Percentiles rank a stretch among this genome's conserved stretches.
Conservation (phyloP, 2,888 invertebrate species). For the Malthinus seriepunctatus region DNA sequence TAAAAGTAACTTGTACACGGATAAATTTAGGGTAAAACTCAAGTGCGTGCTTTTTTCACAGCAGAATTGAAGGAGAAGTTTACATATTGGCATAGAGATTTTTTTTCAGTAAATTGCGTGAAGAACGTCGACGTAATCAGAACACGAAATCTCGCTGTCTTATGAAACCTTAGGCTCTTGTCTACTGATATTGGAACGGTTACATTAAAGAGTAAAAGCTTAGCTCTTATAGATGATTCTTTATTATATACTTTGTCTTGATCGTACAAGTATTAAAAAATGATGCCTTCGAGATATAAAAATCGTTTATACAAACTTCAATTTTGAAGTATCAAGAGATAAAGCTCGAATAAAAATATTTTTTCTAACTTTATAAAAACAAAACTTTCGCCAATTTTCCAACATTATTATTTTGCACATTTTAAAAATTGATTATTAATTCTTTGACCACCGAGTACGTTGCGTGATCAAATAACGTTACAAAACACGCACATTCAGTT, state of each 20-base stretch:
- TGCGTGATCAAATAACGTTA: conserved; percentile 7
- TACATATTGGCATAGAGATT: conserved; percentile 42
- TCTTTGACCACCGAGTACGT: conserved; percentile 1
- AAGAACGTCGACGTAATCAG: conserved; percentile 35
- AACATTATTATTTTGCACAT: neutral
- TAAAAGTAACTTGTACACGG: conserved; percentile 32
- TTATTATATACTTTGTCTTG: conserved; percentile 3
- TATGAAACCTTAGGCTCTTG: conserved; percentile 34
- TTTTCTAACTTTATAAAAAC: too few relatives aligned
- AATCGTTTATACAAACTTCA: neutral
- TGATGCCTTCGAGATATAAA: neutral
- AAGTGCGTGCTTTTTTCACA: conserved; percentile 35
- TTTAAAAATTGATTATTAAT: conserved; percentile 7
- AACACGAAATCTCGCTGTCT: conserved; percentile 37
- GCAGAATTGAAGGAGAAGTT: conserved; percentile 38
- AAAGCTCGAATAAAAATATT: too few relatives aligned
- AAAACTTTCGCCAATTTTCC: too few relatives aligned
- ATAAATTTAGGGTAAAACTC: conserved; percentile 34
- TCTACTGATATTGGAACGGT: conserved; percentile 28
- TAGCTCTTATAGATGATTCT: conserved; percentile 7
- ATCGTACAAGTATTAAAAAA: conserved; percentile 7
- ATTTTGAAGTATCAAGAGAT: too few relatives aligned
- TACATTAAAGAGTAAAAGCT: conserved; percentile 16
- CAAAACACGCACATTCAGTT: conserved; percentile 7
- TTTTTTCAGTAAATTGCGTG: conserved; percentile 42